Conservation (phyloP, 2,797 vertebrate species). For the Capromys pilorides region DNA sequence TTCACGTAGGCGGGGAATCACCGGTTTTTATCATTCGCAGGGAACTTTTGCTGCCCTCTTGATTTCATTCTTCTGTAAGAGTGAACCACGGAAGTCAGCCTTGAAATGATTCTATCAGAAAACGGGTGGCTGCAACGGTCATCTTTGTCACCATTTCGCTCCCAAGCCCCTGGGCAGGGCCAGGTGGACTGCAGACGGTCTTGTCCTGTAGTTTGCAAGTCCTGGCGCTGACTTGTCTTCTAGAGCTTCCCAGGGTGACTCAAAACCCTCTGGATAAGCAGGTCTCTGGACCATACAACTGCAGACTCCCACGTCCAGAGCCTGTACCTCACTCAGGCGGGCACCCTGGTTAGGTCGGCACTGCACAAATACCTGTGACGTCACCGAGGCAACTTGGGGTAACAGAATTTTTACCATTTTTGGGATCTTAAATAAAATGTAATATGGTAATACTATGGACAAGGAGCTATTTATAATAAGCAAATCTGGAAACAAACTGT, state of each 20-base stretch:
- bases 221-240: not conserved
- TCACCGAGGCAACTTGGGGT: constrained; percentile 3
- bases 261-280: not conserved
- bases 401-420: not conserved
- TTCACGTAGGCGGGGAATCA: not conserved
- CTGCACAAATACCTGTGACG: not conserved
- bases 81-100: not conserved
- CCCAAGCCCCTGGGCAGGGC: not conserved
- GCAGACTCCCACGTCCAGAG: not conserved
- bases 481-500: constrained; percentile 42
- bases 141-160: not conserved
- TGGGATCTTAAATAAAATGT: not conserved
- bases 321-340: not conserved
- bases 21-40: not conserved
- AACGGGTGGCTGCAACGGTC: not conserved
- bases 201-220: not conserved
- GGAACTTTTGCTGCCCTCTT: not conserved
- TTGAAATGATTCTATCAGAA: not conserved
- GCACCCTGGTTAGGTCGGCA: not conserved
- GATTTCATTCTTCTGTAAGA: constrained; percentile 42
- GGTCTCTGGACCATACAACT: not conserved
- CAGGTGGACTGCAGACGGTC: not conserved
- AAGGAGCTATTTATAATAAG: constrained; percentile 44
- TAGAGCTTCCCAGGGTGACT: constrained; percentile 24
- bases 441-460: not conserved